Percentiles rank a stretch among this genome's conserved stretches.
phyloP scores from a whole-genome alignment of 2,797 vertebrate species.

The Lepus oiostolus region DNA sequence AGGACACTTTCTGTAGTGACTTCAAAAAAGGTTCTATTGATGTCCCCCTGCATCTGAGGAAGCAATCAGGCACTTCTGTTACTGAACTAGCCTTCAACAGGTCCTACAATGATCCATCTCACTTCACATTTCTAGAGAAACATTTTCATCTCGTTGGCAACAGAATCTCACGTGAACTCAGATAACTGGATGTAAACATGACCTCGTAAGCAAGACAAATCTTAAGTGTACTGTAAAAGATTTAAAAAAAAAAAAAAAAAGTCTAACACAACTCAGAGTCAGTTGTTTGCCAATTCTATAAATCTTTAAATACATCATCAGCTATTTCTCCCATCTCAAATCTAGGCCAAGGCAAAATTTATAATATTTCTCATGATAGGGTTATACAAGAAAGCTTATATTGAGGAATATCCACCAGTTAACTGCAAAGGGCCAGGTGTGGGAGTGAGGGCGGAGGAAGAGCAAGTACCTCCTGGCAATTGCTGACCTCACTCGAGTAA shows the following conservation, averaged over 20 bases:
- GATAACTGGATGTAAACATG: neutral
- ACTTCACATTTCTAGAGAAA: neutral
- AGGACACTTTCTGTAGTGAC: neutral
- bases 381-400: neutral
- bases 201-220: neutral
- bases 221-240: neutral
- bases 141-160: neutral
- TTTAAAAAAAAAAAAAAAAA: neutral
- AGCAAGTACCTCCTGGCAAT: neutral
- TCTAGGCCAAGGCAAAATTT: neutral
- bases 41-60: neutral
- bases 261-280: neutral
- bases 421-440: neutral
- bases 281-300: neutral
- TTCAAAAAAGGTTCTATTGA: neutral
- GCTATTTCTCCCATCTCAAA: neutral
- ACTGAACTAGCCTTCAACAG: neutral
- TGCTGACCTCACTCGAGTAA: neutral
- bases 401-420: constrained; percentile 12
- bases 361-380: neutral
- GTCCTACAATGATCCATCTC: neutral
- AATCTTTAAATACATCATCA: neutral
- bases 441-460: too few relatives aligned
- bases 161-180: neutral
- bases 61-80: neutral